Evolutionary conservation across 1,140 invertebrate genomes (phyloP).

Genomic region (Zaprionus ornatus): DNA sequence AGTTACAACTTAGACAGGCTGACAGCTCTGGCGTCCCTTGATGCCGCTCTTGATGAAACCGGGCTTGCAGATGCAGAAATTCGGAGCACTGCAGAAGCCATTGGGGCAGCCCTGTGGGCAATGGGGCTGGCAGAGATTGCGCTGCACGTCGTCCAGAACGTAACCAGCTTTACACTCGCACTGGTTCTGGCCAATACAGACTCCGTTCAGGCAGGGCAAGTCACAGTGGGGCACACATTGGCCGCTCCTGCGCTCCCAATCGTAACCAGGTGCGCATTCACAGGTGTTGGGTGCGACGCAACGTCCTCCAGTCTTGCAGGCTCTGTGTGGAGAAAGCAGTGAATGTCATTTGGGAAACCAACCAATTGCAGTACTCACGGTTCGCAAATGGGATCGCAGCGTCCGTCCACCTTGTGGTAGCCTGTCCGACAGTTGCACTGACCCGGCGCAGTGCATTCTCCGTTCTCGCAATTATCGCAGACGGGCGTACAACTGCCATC

Average conservation of each 20-base stretch:
- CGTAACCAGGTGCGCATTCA: conserved; percentile 80
- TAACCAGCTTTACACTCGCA: conserved; percentile 85
- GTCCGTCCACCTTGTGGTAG: conserved; percentile 82
- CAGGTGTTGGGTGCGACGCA: conserved; percentile 86
- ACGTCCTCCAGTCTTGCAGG: conserved; percentile 85
- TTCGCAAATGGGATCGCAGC: conserved; percentile 85
- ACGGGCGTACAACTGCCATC: conserved; percentile 84
- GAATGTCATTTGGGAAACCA: too few relatives aligned
- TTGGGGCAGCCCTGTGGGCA: conserved; percentile 87
- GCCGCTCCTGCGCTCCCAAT: conserved; percentile 66
- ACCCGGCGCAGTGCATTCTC: conserved; percentile 85
- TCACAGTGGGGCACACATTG: conserved; percentile 84
- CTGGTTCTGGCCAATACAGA: conserved; percentile 84
- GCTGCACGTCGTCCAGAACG: conserved; percentile 81
- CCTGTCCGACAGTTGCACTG: conserved; percentile 85
- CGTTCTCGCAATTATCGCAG: conserved; percentile 84
- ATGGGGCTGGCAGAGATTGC: conserved; percentile 85
- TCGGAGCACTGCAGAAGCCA: conserved; percentile 86
- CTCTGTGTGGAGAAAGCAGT: conserved; percentile 46
- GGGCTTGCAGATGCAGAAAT: conserved; percentile 86
- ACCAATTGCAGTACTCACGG: conserved; percentile 50
- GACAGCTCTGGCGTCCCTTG: conserved; percentile 87
- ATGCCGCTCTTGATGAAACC: conserved; percentile 88
- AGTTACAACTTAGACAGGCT: conserved; percentile 68
- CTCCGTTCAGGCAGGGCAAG: conserved; percentile 85